Evolutionary conservation across 2,797 vertebrate species (phyloP).

Genomic region (Mycteria americana): DNA sequence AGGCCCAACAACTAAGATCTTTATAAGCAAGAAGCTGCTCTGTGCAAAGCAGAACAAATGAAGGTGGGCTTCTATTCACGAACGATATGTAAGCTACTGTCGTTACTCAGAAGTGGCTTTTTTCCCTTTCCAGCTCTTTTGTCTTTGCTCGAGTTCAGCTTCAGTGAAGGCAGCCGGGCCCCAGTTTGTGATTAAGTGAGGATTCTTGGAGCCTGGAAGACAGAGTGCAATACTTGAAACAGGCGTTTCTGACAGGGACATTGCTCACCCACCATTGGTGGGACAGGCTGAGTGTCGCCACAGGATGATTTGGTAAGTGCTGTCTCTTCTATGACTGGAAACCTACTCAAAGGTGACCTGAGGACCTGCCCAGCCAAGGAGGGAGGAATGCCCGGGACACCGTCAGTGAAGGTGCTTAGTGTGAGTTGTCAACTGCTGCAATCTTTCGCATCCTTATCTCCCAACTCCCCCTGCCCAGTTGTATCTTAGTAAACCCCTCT

Average conservation of each 20-base stretch:
- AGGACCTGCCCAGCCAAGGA: not conserved
- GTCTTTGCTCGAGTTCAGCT: conserved; percentile 85
- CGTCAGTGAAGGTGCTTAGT: not conserved
- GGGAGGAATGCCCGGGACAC: not conserved
- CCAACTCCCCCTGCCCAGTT: not conserved
- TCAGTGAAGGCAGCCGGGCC: conserved; percentile 91
- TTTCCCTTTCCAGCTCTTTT: conserved; percentile 90
- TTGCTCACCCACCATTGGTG: rapidly evolving
- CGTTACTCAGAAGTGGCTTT: conserved; percentile 76
- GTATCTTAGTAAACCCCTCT: not conserved
- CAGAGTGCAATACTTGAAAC: not conserved
- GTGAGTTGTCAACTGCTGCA: not conserved
- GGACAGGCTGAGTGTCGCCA: rapidly evolving
- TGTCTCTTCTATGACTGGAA: not conserved
- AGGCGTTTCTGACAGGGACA: rapidly evolving
- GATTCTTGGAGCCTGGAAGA: conserved; percentile 86
- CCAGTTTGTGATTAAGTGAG: conserved; percentile 91
- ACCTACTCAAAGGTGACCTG: not conserved
- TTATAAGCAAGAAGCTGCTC: conserved; percentile 21
- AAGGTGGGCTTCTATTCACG: not conserved
- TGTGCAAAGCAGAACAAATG: not conserved
- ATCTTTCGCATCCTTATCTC: not conserved
- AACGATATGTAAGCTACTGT: rapidly evolving
- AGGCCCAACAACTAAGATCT: not conserved
- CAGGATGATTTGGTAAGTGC: not conserved